A percentile compares a stretch with the other conserved stretches of the same genome.
Evolutionary conservation across 2,797 vertebrate species (phyloP).

Genomic region (Pagetopsis macropterus): DNA sequence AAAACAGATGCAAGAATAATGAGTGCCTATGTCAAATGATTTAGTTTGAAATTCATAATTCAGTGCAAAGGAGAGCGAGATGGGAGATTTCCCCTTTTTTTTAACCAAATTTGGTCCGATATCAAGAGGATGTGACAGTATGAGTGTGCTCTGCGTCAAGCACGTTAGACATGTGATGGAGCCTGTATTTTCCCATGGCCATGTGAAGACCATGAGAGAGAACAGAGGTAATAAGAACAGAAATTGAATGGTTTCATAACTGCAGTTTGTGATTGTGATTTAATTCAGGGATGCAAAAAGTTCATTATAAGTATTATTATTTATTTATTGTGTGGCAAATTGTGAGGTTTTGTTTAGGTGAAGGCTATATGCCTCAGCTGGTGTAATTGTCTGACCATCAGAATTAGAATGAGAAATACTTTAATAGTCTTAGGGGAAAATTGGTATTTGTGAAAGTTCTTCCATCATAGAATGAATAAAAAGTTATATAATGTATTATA

Average conservation of each 20-base stretch:
- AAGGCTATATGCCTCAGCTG: no score
- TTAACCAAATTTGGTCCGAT: neutral
- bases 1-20: constrained; percentile 18
- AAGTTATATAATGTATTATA: no score
- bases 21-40: constrained; percentile 12
- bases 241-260: constrained; percentile 1
- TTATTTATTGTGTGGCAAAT: no score
- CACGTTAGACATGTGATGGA: constrained; percentile 8
- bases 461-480: no score
- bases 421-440: no score
- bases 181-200: constrained; percentile 12
- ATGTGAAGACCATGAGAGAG: constrained; percentile 21
- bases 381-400: no score
- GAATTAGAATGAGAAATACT: no score
- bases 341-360: no score
- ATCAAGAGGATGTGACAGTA: constrained; percentile 10
- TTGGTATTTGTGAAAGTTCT: no score
- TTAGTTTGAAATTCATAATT: constrained; percentile 21
- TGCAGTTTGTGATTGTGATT: constrained; percentile 14
- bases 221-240: neutral
- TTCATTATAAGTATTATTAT: no score
- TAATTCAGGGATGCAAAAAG: constrained; percentile 14
- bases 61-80: neutral
- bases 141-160: constrained; percentile 13
- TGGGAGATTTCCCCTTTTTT: neutral